These are phyloP conservation scores for Oasisia sp. DNA, from an alignment of 2,888 invertebrate species.

Conservation along the genomic window DNA sequence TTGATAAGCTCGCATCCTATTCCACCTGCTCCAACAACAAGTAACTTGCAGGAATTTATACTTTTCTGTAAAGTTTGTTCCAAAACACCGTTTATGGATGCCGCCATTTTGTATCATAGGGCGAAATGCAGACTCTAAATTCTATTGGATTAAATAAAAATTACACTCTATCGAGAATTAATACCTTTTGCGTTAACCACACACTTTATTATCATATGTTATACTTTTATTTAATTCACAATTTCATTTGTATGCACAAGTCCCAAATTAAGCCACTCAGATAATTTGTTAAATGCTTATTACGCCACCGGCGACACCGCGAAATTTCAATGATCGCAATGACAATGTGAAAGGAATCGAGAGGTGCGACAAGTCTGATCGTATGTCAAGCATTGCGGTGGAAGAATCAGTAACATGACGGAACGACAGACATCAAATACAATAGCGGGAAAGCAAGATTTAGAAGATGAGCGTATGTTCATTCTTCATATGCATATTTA, in stretches of 20 bases:
- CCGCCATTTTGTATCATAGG: slow-evolving; percentile 55
- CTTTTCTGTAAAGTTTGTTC: slow-evolving; percentile 48
- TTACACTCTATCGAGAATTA: neutral
- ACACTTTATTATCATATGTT: neutral
- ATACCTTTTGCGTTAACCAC: neutral
- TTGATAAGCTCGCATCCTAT: slow-evolving; percentile 99
- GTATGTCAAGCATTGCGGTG: neutral
- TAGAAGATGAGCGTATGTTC: neutral
- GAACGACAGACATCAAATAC: neutral
- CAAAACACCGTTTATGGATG: slow-evolving; percentile 55
- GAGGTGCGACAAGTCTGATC: neutral
- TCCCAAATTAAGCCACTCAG: neutral
- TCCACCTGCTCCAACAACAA: slow-evolving; percentile 89
- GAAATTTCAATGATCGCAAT: neutral
- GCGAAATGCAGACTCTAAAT: neutral
- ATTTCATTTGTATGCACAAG: neutral
- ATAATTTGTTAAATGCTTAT: neutral
- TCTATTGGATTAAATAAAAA: neutral
- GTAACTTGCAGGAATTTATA: slow-evolving; percentile 54
- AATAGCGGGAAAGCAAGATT: slow-evolving; percentile 6
- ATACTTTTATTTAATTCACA: neutral
- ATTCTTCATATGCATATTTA: neutral
- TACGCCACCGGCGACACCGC: neutral
- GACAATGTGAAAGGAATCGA: neutral
- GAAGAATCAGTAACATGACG: neutral